Evolutionary conservation across 2,113 vertebrate species (phyloP).

Genomic region (Takifugu bimaculatus): DNA sequence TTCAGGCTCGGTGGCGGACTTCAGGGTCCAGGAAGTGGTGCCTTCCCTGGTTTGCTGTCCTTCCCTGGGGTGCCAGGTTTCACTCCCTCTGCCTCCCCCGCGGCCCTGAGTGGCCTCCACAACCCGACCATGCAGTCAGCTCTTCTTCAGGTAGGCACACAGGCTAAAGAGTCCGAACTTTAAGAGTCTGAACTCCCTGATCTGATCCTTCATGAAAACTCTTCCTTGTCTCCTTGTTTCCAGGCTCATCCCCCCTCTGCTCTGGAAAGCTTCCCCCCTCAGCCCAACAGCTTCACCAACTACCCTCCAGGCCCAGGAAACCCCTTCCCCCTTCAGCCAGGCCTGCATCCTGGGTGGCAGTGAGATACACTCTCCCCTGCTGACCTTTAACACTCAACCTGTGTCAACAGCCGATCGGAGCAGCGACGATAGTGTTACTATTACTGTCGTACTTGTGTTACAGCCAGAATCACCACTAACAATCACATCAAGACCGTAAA

Average conservation of each 20-base stretch:
- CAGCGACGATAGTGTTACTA: neutral
- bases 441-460: constrained; percentile 11
- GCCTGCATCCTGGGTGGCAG: constrained; percentile 93
- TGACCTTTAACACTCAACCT: neutral
- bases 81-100: constrained; percentile 81
- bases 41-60: constrained; percentile 88
- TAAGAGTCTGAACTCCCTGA: neutral
- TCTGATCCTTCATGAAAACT: too few relatives aligned
- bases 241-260: constrained; percentile 87
- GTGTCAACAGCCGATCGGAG: neutral
- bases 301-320: constrained; percentile 85
- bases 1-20: constrained; percentile 84
- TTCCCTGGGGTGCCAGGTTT: constrained; percentile 91
- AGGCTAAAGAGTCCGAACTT: neutral
- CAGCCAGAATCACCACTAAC: constrained; percentile 1
- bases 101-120: constrained; percentile 84
- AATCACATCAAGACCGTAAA: neutral
- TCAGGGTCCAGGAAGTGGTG: constrained; percentile 82
- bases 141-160: constrained; percentile 82
- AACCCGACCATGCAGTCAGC: constrained; percentile 87
- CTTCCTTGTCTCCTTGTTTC: constrained; percentile 11
- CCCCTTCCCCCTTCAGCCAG: constrained; percentile 87
- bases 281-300: constrained; percentile 86
- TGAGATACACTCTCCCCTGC: constrained; percentile 57
- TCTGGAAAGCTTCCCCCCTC: constrained; percentile 86